phyloP scores from a whole-genome alignment of 2,888 invertebrate species.

The Parochlus steinenii region DNA sequence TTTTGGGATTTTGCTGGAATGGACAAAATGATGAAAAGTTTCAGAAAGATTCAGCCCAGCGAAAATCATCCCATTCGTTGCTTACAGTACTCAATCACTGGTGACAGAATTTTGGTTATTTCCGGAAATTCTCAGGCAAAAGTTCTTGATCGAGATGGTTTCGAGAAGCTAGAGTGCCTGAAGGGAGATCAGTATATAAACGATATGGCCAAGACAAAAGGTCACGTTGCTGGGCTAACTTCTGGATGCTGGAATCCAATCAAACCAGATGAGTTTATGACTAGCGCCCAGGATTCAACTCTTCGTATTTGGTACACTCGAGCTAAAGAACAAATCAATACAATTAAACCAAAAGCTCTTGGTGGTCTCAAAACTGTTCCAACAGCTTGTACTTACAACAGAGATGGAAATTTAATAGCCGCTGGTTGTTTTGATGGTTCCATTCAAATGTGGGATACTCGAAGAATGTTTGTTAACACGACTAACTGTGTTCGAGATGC shows the following conservation, averaged over 20 bases:
- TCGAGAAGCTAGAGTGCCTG: slow-evolving; percentile 80
- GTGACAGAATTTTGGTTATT: slow-evolving; percentile 82
- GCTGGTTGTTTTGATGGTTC: slow-evolving; percentile 91
- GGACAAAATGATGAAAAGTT: slow-evolving; percentile 83
- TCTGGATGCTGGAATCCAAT: slow-evolving; percentile 90
- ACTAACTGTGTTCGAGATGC: slow-evolving; percentile 59
- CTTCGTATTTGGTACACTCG: slow-evolving; percentile 80
- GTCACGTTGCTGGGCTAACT: slow-evolving; percentile 83
- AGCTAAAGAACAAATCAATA: slow-evolving; percentile 57
- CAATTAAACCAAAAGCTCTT: slow-evolving; percentile 75
- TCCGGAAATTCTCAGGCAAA: slow-evolving; percentile 89
- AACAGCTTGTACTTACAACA: slow-evolving; percentile 64
- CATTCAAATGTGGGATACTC: slow-evolving; percentile 92
- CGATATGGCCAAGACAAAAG: slow-evolving; percentile 85
- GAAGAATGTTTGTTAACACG: slow-evolving; percentile 81
- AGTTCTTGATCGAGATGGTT: slow-evolving; percentile 86
- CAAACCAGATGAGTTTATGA: slow-evolving; percentile 80
- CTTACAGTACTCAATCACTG: slow-evolving; percentile 77
- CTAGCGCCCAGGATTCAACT: slow-evolving; percentile 87
- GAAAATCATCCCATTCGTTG: slow-evolving; percentile 88
- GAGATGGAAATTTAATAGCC: slow-evolving; percentile 75
- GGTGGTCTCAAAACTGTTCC: slow-evolving; percentile 78
- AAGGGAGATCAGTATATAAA: slow-evolving; percentile 93
- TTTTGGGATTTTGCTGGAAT: slow-evolving; percentile 99
- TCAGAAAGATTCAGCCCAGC: slow-evolving; percentile 84